Base-by-base conservation (phyloP, 2,797 vertebrate species). In the Novumbra hubbsi region DNA sequence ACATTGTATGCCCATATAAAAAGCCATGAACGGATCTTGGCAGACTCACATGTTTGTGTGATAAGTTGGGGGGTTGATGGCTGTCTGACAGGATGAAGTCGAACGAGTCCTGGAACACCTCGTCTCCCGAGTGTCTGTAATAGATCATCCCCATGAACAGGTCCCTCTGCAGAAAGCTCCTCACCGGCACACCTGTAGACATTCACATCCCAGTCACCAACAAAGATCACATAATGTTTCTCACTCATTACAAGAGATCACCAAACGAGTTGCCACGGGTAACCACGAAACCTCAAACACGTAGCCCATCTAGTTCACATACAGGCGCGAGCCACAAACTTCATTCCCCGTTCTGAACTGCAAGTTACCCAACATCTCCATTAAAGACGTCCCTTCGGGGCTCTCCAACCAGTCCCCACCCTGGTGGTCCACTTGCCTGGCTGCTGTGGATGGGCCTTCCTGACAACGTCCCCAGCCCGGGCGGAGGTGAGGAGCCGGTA, bases 81-180 rank as follows among this genome's bases (percentile, higher is more conserved):
- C 84, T 86, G 83, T 94, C 92, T 4, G 90, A 90, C 52, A 93
- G 91, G n/a, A 83, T 80, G 64, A 94, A 89, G 69, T 95, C 88
- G 7, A 90, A 92, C 0, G 85, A 84, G 64, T 95, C 92, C 76
- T 95, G 90, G 45, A 94, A 94, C 19, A 83, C 41, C 73, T 95
- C 89, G 0, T 92, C 90, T 73, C 93, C 92, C 9, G 88, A 91
- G 85, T 92, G 91, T n/a, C 83, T 88, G 76, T 92, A 93, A 80
- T 81, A 93, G 85, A 96, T 90, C 49, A 90, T 85, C 28, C 91
- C 92, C 72, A 87, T 89, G 79, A 92, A 88, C 74, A 95, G 85
- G 27, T 93, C 91, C 8, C 78, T 92, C 85, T 95, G 94, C 28
- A 93, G 86, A 80, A 94, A 95, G 0, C 74, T 79, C 75, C 84